Percentiles rank a stretch among this genome's conserved stretches.
phyloP scores from a whole-genome alignment of 2,797 vertebrate species.

The Rallus crepitans region DNA sequence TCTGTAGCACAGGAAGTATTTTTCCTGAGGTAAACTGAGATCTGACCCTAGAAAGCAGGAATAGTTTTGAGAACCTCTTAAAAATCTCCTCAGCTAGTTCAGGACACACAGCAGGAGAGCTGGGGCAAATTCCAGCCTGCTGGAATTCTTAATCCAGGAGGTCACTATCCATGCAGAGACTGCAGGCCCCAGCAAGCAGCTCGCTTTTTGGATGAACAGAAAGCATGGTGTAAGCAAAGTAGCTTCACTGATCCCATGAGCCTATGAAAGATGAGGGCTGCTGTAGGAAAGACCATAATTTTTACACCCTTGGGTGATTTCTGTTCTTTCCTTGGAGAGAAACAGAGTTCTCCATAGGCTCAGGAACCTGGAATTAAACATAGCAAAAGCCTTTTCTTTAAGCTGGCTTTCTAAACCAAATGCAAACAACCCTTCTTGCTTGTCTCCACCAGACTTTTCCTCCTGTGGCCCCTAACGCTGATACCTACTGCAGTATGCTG shows the following conservation, averaged over 20 bases:
- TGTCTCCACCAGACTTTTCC: slow-evolving; percentile 85
- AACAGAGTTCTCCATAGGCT: not conserved
- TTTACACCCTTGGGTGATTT: not conserved
- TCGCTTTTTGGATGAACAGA: not conserved
- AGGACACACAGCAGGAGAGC: not conserved
- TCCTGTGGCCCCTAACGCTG: slow-evolving; percentile 66
- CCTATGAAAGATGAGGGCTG: not conserved
- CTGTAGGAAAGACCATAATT: not conserved
- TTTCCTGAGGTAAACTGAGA: not conserved
- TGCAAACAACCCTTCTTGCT: not conserved
- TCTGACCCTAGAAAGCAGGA: not conserved
- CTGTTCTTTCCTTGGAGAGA: not conserved
- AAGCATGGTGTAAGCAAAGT: not conserved
- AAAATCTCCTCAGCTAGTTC: not conserved
- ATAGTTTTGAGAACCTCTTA: not conserved
- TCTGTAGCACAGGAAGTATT: not conserved
- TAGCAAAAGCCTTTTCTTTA: not conserved
- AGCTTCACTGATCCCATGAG: not conserved
- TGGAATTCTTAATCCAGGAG: not conserved
- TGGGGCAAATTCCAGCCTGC: not conserved
- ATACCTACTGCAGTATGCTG: slow-evolving; percentile 83
- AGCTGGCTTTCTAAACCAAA: not conserved
- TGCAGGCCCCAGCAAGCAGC: not conserved
- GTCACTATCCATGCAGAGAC: not conserved
- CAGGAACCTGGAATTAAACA: not conserved